Evolutionary conservation across 2,797 vertebrate species (phyloP).

Genomic region (Enteromius fasciolatus): DNA sequence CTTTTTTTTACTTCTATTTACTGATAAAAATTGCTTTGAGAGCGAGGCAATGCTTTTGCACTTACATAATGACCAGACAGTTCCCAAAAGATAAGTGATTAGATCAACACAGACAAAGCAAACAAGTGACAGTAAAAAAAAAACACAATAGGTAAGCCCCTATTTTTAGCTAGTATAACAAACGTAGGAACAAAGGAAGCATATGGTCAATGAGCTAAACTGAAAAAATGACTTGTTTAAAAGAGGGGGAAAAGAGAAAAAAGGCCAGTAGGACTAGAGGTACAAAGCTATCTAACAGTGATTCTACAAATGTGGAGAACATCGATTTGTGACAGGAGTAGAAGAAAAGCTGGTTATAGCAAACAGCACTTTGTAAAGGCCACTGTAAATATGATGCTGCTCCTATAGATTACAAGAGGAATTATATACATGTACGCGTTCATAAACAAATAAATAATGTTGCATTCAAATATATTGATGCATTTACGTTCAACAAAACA

Average conservation of each 20-base stretch:
- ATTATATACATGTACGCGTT: background rate
- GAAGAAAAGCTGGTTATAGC: background rate
- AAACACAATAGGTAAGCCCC: background rate
- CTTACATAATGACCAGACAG: slow-evolving; percentile 33
- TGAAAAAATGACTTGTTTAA: background rate
- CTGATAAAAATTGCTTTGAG: slow-evolving; percentile 9
- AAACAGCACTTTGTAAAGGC: slow-evolving; percentile 8
- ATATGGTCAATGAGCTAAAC: background rate
- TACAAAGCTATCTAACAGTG: background rate
- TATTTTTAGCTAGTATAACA: background rate
- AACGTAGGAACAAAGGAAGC: background rate
- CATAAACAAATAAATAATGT: background rate
- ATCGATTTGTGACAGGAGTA: slow-evolving; percentile 9
- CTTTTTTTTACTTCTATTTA: background rate
- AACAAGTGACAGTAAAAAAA: background rate
- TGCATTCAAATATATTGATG: background rate
- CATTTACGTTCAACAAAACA: background rate
- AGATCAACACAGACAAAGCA: slow-evolving; percentile 8
- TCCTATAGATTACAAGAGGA: slow-evolving; percentile 4
- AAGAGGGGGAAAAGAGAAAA: background rate
- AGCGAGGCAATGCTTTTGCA: background rate
- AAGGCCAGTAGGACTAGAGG: too few species aligned
- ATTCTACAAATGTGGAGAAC: background rate
- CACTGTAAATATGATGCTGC: background rate
- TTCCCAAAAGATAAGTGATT: slow-evolving; percentile 33